phyloP scores from a whole-genome alignment of 2,888 invertebrate species.

The Metalampra italica region DNA sequence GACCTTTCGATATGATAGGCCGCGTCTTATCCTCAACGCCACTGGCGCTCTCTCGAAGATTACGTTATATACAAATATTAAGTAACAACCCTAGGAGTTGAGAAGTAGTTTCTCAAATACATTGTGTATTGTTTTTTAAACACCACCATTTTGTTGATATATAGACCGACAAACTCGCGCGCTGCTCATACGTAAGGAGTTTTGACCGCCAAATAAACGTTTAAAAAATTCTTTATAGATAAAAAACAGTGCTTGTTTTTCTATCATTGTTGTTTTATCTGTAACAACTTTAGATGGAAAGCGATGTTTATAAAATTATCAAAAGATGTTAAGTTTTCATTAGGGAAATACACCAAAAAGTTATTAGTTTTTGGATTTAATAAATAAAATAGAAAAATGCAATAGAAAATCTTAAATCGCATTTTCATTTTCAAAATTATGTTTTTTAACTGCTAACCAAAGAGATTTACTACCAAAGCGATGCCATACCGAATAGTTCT shows the following conservation, averaged over 20 bases:
- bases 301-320: background rate
- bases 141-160: background rate
- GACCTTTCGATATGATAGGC: too few relatives aligned
- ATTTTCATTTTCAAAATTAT: too few relatives aligned
- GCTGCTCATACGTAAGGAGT: background rate
- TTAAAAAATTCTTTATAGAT: background rate
- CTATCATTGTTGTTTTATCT: background rate
- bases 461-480: background rate
- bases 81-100: background rate
- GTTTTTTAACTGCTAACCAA: background rate
- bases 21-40: too few relatives aligned
- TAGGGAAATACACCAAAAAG: too few relatives aligned
- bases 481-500: background rate
- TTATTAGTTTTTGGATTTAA: too few relatives aligned
- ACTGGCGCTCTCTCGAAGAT: too few relatives aligned
- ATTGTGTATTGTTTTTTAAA: background rate
- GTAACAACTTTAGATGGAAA: background rate
- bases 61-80: too few relatives aligned
- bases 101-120: background rate
- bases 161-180: background rate
- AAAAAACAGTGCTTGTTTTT: too few relatives aligned
- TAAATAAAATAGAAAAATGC: too few relatives aligned
- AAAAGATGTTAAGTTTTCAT: too few relatives aligned
- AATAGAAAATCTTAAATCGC: too few relatives aligned
- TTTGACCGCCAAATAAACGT: background rate